Evolutionary conservation across 2,113 vertebrate genomes (phyloP), one percentile per base, ranked within the genome.

Genomic region (Genyomyrus donnyi): DNA sequence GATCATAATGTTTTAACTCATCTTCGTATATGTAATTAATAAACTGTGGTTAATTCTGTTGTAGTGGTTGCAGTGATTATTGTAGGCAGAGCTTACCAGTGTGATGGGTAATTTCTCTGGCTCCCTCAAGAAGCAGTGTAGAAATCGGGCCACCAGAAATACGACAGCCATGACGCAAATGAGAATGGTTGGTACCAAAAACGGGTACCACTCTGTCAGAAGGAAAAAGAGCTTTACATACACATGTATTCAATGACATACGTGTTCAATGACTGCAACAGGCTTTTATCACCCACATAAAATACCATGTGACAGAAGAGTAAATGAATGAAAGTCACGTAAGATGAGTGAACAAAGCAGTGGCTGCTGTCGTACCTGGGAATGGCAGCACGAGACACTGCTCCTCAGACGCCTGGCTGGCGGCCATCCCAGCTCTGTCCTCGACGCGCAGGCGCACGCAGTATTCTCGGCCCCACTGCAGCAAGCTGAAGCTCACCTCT

Each of bases 41-140:
- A 31, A 70, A 15, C 62, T 80, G 17, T 17, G 74, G 2, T 42
- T 39, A 15, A 80, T 42, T 80, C 17, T 19, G 35, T 80, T 39
- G 15, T 42, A 5, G 17, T 77, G 13, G 3, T 19, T 80, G 74
- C 35, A 80, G 35, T 39, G 74, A 35, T 3, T 5, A 50, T 80
- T 89, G 17, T 48, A 21, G 88, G 62, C 11, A 4, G 8, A 35
- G 89, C 95, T 94, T 91, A 96, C 96, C 94, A 96, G 35, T 13
- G 58, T 92, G 80, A 39, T 80, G 4, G 96, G 96, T 70, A 92
- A 95, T 94, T 95, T 95, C 52, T 70, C 92, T 42, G 94, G 94
- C 35, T 11, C 77, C 70, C 6, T 95, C 48, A 96, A 84, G 89
- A 95, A 95, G 92, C 90, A 94, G 27, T 91, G 62, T 21, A 95